phyloP scores from a whole-genome alignment of 2,797 vertebrate genomes.

The Sternarchorhynchus goeldii region DNA sequence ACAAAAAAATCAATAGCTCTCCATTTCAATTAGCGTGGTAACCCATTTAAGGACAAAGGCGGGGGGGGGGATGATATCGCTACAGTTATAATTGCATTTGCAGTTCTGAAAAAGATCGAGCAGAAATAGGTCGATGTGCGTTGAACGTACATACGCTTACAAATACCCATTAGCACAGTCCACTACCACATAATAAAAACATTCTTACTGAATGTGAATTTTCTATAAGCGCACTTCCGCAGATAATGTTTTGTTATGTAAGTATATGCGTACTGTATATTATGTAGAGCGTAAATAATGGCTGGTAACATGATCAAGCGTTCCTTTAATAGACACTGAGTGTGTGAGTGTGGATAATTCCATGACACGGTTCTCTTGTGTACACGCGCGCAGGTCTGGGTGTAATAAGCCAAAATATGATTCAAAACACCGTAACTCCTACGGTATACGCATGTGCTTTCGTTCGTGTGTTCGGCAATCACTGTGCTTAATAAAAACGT shows the following conservation, averaged over 20 bases:
- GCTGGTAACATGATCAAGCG: conserved; percentile 65
- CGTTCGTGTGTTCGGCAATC: conserved; percentile 28
- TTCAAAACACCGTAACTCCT: conserved; percentile 10
- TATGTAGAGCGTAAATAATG: conserved; percentile 70
- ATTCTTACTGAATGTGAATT: conserved; percentile 54
- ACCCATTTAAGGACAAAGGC: conserved; percentile 69
- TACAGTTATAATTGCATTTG: conserved; percentile 66
- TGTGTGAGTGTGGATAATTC: conserved; percentile 39
- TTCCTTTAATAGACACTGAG: conserved; percentile 48
- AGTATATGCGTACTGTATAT: conserved; percentile 48
- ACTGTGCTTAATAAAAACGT: conserved; percentile 17
- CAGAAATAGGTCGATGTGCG: conserved; percentile 52
- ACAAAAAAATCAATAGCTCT: conserved; percentile 72
- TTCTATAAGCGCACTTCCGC: conserved; percentile 62
- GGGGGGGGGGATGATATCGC: conserved; percentile 50
- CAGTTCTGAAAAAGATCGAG: conserved; percentile 70
- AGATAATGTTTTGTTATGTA: conserved; percentile 53
- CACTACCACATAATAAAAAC: conserved; percentile 7
- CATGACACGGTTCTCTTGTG: conserved; percentile 32
- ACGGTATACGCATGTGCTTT: background rate
- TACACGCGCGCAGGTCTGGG: background rate
- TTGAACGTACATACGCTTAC: background rate
- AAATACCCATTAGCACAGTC: conserved; percentile 9
- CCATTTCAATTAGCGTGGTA: conserved; percentile 77
- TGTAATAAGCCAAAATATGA: background rate